These are phyloP conservation scores for Drosophila trichaetosa DNA, from an alignment of 2,888 invertebrate genomes.

Conservation along the genomic window DNA sequence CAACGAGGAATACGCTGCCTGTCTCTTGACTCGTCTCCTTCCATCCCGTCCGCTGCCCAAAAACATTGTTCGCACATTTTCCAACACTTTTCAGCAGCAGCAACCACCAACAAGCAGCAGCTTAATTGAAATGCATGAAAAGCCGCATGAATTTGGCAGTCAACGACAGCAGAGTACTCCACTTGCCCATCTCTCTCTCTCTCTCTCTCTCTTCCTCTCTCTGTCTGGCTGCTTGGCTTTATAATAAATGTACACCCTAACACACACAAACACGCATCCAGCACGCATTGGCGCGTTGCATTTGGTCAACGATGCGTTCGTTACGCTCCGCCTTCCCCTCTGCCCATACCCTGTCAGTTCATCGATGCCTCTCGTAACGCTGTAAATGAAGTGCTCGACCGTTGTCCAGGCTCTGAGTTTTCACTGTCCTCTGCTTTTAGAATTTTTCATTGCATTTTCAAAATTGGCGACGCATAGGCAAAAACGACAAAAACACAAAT, in stretches of 20 bases:
- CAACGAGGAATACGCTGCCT: conserved; percentile 14
- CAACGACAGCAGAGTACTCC: conserved; percentile 59
- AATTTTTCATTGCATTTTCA: conserved; percentile 71
- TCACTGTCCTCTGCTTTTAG: conserved; percentile 52
- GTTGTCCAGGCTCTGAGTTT: conserved; percentile 38
- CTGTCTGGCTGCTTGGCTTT: conserved; percentile 48
- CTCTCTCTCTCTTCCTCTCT: not conserved
- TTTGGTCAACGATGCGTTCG: conserved; percentile 55
- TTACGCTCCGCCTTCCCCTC: not conserved
- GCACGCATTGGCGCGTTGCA: conserved; percentile 54
- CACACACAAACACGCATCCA: conserved; percentile 13
- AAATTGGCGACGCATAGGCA: conserved; percentile 62
- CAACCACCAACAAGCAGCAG: conserved; percentile 48
- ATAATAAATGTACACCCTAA: conserved; percentile 58
- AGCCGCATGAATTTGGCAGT: conserved; percentile 76
- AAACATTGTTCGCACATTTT: conserved; percentile 64
- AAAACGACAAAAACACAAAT: conserved; percentile 38
- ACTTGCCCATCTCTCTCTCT: not conserved
- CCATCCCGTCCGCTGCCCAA: not conserved
- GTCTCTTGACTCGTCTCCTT: not conserved
- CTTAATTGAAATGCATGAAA: conserved; percentile 80
- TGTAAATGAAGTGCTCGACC: conserved; percentile 69
- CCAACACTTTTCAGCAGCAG: conserved; percentile 61
- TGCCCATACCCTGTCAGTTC: not conserved
- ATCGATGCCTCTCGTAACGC: conserved; percentile 45